These are phyloP conservation scores for Rostratula benghalensis DNA, from an alignment of 2,113 vertebrate species.

Conservation along the genomic window DNA sequence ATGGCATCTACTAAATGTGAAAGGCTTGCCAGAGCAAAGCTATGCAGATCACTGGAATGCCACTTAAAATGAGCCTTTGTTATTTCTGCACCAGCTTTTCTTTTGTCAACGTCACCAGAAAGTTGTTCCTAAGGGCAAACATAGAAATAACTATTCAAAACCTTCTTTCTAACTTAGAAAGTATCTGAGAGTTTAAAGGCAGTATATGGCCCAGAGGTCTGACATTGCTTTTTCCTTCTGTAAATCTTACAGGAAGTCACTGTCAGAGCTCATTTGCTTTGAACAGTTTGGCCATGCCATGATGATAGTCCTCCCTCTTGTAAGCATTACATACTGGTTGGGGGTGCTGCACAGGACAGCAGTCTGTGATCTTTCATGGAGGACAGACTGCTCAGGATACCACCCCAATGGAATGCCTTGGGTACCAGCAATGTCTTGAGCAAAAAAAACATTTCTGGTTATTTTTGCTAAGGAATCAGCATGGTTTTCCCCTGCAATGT, in stretches of 20 bases:
- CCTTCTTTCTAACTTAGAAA: neutral
- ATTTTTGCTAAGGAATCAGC: neutral
- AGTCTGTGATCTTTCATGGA: neutral
- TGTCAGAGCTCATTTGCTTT: neutral
- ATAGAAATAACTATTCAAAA: neutral
- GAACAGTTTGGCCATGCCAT: neutral
- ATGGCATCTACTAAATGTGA: neutral
- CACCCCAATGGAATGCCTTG: neutral
- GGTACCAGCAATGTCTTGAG: neutral
- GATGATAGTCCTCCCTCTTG: neutral
- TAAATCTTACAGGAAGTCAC: neutral
- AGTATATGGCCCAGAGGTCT: neutral
- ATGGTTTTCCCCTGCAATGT: neutral
- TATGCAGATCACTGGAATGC: neutral
- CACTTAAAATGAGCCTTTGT: neutral
- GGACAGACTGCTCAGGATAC: neutral
- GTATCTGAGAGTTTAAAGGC: neutral
- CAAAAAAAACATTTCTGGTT: neutral
- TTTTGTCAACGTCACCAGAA: neutral
- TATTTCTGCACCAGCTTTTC: neutral
- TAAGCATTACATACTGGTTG: neutral
- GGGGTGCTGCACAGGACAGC: neutral
- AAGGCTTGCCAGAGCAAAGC: neutral
- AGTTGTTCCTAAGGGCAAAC: neutral
- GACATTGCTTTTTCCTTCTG: neutral